Conservation (phyloP, 2,113 vertebrate species). For the Rhea pennata region DNA sequence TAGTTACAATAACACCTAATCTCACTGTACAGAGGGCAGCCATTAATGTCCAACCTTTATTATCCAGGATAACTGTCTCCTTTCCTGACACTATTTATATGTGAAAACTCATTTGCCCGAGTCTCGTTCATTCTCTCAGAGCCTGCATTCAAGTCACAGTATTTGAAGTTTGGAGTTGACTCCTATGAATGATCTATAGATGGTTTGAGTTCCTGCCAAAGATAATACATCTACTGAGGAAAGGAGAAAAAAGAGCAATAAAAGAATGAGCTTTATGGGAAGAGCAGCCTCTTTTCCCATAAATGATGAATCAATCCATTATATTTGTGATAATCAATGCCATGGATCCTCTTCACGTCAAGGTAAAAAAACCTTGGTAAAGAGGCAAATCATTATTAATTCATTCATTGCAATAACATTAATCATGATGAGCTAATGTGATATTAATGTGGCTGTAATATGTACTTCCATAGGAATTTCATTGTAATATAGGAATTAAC, state of each 20-base stretch:
- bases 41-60: neutral
- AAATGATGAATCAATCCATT: slow-evolving; percentile 82
- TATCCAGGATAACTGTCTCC: neutral
- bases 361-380: slow-evolving; percentile 64
- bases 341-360: slow-evolving; percentile 77
- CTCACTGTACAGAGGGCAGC: neutral
- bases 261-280: slow-evolving; percentile 76
- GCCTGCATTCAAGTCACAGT: slow-evolving; percentile 41
- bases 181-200: slow-evolving; percentile 72
- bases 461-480: slow-evolving; percentile 72
- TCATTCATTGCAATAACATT: slow-evolving; percentile 78
- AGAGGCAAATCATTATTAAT: slow-evolving; percentile 82
- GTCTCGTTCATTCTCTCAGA: slow-evolving; percentile 49
- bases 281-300: slow-evolving; percentile 80
- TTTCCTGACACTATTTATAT: neutral
- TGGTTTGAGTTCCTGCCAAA: slow-evolving; percentile 77
- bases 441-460: slow-evolving; percentile 80
- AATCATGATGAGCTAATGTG: slow-evolving; percentile 78
- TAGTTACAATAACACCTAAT: neutral
- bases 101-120: slow-evolving; percentile 48
- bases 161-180: slow-evolving; percentile 64
- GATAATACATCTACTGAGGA: slow-evolving; percentile 68
- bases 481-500: slow-evolving; percentile 67
- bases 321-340: slow-evolving; percentile 83
- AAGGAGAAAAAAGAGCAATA: neutral